phyloP scores from a whole-genome alignment of 2,888 invertebrate genomes.

The Caenorhabditis sulstoni region DNA sequence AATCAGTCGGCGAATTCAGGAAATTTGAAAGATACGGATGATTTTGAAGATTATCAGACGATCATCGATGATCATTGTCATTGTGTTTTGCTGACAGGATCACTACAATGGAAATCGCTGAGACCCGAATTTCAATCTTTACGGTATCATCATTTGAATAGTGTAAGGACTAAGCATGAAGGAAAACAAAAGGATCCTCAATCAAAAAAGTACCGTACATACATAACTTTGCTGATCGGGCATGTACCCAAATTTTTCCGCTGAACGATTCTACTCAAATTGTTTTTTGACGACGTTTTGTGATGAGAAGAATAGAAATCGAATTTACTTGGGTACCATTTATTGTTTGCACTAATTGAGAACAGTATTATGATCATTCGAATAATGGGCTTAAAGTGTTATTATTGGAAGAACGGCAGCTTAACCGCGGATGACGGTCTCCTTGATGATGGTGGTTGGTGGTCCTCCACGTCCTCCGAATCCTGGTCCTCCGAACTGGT shows the following conservation, averaged over 20 bases:
- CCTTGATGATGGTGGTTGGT: slow-evolving; percentile 60
- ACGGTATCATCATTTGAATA: too few species aligned
- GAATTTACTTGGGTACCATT: not conserved
- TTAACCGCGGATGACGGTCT: slow-evolving; percentile 62
- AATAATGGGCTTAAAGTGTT: not conserved
- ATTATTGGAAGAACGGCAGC: slow-evolving; percentile 12
- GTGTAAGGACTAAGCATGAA: too few species aligned
- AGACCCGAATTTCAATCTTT: too few species aligned
- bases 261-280: too few species aligned
- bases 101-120: not conserved
- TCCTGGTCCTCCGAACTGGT: slow-evolving; percentile 42
- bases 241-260: too few species aligned
- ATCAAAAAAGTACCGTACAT: too few species aligned
- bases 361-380: not conserved
- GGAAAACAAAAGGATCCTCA: too few species aligned
- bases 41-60: not conserved
- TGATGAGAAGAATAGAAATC: not conserved
- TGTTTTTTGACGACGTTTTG: too few species aligned
- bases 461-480: slow-evolving; percentile 41
- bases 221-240: too few species aligned
- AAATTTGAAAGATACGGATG: not conserved
- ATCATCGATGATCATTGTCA: slow-evolving; percentile 5
- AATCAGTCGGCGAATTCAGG: not conserved
- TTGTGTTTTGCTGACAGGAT: not conserved
- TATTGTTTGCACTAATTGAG: slow-evolving; percentile 7